A percentile compares a stretch with the other conserved stretches of the same genome.
These are phyloP conservation scores for Melieria omissa DNA, from an alignment of 2,888 invertebrate genomes.

Conservation along the genomic window DNA sequence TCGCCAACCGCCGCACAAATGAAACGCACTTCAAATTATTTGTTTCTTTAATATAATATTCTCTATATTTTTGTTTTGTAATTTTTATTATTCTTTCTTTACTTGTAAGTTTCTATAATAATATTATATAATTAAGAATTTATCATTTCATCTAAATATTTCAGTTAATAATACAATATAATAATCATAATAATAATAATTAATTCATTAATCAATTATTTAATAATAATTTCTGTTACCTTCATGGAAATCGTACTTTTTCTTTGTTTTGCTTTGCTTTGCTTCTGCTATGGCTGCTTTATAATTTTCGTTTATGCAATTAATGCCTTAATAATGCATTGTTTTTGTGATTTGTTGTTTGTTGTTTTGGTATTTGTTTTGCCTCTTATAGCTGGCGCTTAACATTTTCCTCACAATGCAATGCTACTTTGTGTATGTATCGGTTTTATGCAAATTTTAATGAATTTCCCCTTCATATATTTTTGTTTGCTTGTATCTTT, in stretches of 20 bases:
- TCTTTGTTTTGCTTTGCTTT: slow-evolving; percentile 13
- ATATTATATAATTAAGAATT: slow-evolving; percentile 51
- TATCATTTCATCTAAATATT: slow-evolving; percentile 59
- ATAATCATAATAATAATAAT: slow-evolving; percentile 51
- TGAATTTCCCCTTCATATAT: too few species aligned
- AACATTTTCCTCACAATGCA: background rate
- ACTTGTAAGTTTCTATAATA: slow-evolving; percentile 47
- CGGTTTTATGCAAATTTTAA: too few species aligned
- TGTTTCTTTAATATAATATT: slow-evolving; percentile 48
- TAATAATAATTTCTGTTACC: slow-evolving; percentile 23
- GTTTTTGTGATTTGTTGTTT: too few species aligned
- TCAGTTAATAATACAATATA: slow-evolving; percentile 53
- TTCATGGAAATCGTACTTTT: too few species aligned
- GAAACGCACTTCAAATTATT: slow-evolving; percentile 1
- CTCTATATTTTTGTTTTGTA: slow-evolving; percentile 48
- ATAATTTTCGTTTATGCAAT: background rate
- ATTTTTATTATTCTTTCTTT: slow-evolving; percentile 41
- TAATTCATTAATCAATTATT: slow-evolving; percentile 43
- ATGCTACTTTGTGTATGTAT: background rate
- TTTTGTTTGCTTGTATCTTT: background rate
- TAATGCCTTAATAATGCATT: too few species aligned
- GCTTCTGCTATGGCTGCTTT: slow-evolving; percentile 5
- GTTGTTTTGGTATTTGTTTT: too few species aligned
- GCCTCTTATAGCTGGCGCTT: background rate
- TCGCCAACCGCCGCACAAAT: too few species aligned